Evolutionary conservation across 2,888 invertebrate genomes (phyloP), one percentile per base, ranked within the genome.

Genomic region (Microctonus hyperodae): DNA sequence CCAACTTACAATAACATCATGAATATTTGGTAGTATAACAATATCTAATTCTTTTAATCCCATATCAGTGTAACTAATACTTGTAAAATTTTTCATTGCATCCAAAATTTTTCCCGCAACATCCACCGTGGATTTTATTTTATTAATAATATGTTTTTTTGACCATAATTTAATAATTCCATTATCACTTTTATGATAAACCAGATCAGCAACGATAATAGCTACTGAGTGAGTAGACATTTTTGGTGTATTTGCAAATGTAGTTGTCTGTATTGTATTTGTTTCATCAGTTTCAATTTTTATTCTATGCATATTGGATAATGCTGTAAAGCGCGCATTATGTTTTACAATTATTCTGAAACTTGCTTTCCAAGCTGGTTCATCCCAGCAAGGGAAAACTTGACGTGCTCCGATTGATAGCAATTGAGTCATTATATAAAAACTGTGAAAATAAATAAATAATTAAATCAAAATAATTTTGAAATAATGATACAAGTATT

Each of bases 301-400:
- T 13, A 13, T 4, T 25, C 2, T 7, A 9, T 22, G 51, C 23
- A 25, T 51, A 25, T 51, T 51, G 2, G 51, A 51, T 5, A 51
- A 5, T 22, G n/a, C 51, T 13, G 2, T 51, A 11, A 5, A 51
- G 22, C 4, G 22, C 51, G 22, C 23, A n/a, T 51, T 4, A n/a
- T 25, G 25, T 20, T 22, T 22, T 2, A 51, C n/a, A 11, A 25
- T 25, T 22, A 51, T 13, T 7, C 22, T 51, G 11, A 51, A 51
- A n/a, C 53, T 53, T 53, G 53, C 25, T 53, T 53, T 25, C 6
- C 10, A n/a, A 3, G 25, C 2, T 1, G 53, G 25, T 53, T 53
- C 25, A 53, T 53, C 25, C 53, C 53, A 53, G n/a, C 53, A 53
- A 1, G 53, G 53, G 6, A 53, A 53, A 25, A 53, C 25, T 23